Conservation (phyloP, 2,113 vertebrate genomes). For the Tragelaphus imberbis region DNA sequence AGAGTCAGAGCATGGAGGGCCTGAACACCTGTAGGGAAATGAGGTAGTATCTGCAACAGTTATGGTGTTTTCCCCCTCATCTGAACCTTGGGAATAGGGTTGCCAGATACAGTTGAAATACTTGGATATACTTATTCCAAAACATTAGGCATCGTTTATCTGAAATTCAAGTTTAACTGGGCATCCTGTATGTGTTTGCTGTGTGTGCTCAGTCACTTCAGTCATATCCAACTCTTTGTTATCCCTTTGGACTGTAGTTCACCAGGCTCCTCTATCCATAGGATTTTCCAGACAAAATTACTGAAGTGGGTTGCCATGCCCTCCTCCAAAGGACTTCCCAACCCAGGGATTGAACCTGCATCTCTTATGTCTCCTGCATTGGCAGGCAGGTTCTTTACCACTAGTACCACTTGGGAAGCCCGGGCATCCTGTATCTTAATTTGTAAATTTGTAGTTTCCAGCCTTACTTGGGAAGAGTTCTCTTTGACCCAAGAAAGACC, state of each 20-base stretch:
- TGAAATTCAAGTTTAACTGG: constrained; percentile 1
- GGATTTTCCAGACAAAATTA: neutral
- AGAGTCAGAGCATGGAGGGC: neutral
- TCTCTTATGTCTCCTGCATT: neutral
- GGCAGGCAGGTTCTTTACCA: neutral
- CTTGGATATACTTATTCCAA: neutral
- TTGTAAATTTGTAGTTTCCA: neutral
- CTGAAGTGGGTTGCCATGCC: neutral
- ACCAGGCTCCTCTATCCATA: neutral
- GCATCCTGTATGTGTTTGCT: neutral
- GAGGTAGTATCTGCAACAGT: neutral
- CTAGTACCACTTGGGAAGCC: neutral
- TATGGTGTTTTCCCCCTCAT: no score
- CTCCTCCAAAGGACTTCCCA: neutral
- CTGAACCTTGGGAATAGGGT: neutral
- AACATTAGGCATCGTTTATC: neutral
- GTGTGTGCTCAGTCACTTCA: neutral
- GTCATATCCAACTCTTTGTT: neutral
- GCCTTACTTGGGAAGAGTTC: neutral
- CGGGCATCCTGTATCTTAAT: neutral
- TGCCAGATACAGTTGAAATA: neutral
- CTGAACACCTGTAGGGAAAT: neutral
- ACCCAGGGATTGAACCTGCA: neutral
- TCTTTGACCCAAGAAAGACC: neutral
- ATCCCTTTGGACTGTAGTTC: neutral